These are phyloP conservation scores for Pseudococcus viburni DNA, from an alignment of 2,888 invertebrate genomes.

Conservation along the genomic window DNA sequence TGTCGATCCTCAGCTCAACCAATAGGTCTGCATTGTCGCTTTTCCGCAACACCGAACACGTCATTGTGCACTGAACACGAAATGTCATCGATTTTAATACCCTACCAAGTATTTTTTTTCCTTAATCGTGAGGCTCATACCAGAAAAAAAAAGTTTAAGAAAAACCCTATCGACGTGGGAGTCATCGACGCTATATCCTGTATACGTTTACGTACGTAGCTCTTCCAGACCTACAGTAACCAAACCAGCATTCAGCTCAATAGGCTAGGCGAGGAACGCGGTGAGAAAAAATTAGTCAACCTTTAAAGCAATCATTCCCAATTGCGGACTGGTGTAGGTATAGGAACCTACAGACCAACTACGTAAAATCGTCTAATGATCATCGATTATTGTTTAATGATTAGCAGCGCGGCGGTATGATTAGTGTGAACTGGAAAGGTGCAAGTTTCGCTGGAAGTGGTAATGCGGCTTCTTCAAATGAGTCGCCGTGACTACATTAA, in stretches of 20 bases:
- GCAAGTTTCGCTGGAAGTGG: constrained; percentile 55
- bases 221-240: neutral
- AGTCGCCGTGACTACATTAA: constrained; percentile 61
- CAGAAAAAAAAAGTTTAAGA: neutral
- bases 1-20: neutral
- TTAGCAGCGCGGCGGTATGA: constrained; percentile 55
- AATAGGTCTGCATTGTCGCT: neutral
- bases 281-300: constrained; percentile 58
- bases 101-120: neutral
- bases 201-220: neutral
- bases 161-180: constrained; percentile 47
- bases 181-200: constrained; percentile 30
- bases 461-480: constrained; percentile 64
- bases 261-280: neutral
- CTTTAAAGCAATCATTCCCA: constrained; percentile 26
- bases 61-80: neutral
- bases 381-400: constrained; percentile 61
- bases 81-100: constrained; percentile 60
- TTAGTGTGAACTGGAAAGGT: constrained; percentile 59
- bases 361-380: constrained; percentile 60
- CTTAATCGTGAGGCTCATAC: neutral
- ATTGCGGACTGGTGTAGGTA: neutral
- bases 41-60: constrained; percentile 13
- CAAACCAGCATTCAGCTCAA: neutral
- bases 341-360: neutral